Evolutionary conservation across 1,140 invertebrate genomes (phyloP), one percentile per base, ranked within the genome.

Genomic region (Pseudomyrmex gracilis): DNA sequence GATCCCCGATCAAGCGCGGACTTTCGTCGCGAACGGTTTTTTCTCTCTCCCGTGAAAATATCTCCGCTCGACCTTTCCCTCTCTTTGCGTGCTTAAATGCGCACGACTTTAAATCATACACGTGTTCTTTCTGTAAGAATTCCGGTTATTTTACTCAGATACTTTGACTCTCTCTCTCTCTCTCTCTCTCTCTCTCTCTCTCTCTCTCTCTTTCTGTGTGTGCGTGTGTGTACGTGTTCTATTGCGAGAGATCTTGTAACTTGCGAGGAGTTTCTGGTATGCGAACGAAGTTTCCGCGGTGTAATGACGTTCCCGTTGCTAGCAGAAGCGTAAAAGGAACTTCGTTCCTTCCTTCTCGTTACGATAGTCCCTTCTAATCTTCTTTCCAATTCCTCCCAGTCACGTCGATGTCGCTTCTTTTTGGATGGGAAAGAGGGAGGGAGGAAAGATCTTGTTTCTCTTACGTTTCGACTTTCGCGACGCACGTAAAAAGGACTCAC

Each of bases 241-340:
- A 53, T 66, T 47, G 55, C 43, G 53, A 49, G 10, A 43, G 43
- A 49, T 17, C 76, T 70, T 57, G 64, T 70, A 80, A 71, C 66
- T 80, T 58, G 13, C 66, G 13, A 9, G n/a, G 15, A n/a, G 66
- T 58, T 71, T 71, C 47, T 17, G 34, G 34, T 60, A 57, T 49
- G 43, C 64, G 66, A 80, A 80, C 53, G 53, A 80, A 60, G 76
- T 80, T 80, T 78, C 24, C 64, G 15, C 43, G 12, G 13, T 17
- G 34, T 78, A 78, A 78, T 66, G 53, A 80, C 12, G 76, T 80
- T 80, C 43, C 43, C 34, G 66, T 20, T 70, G 53, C 53, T 22
- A 45, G 8, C 20, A 15, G 43, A 60, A 24, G 58, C 12, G 53
- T 58, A 80, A 70, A 51, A 71, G 53, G 43, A 80, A 80, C 53